These are phyloP conservation scores for Drosophila murphyi DNA, from an alignment of 1,140 invertebrate genomes.

Conservation along the genomic window DNA sequence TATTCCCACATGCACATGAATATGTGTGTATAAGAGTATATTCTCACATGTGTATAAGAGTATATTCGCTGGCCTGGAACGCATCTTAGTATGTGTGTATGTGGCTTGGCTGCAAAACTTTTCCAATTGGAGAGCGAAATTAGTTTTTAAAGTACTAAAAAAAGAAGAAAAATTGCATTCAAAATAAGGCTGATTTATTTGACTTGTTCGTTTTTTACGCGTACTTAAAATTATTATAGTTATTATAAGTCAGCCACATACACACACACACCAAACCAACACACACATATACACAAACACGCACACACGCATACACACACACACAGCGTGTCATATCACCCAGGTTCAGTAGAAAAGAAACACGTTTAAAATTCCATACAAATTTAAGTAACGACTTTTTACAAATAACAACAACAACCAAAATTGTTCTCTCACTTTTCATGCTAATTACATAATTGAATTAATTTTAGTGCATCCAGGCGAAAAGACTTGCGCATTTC, in stretches of 20 bases:
- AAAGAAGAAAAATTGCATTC: slow-evolving; percentile 70
- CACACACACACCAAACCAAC: slow-evolving; percentile 40
- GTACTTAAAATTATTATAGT: slow-evolving; percentile 41
- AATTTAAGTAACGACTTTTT: slow-evolving; percentile 44
- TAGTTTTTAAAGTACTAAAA: slow-evolving; percentile 66
- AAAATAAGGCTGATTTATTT: slow-evolving; percentile 82
- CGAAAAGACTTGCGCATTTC: slow-evolving; percentile 70
- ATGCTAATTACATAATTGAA: slow-evolving; percentile 31
- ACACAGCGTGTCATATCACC: slow-evolving; percentile 41
- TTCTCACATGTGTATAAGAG: neutral
- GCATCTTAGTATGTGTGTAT: slow-evolving; percentile 37
- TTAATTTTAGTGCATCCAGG: slow-evolving; percentile 52
- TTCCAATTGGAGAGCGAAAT: slow-evolving; percentile 70
- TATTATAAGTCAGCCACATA: slow-evolving; percentile 29
- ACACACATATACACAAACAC: slow-evolving; percentile 18
- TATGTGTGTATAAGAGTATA: neutral
- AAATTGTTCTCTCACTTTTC: slow-evolving; percentile 41
- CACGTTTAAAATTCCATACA: slow-evolving; percentile 20
- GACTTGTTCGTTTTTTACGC: slow-evolving; percentile 74
- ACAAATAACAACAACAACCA: slow-evolving; percentile 5
- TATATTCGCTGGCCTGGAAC: neutral
- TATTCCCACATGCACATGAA: neutral
- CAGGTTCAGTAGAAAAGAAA: slow-evolving; percentile 20
- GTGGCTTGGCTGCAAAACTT: slow-evolving; percentile 49
- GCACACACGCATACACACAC: slow-evolving; percentile 12